Base-by-base conservation (phyloP, 2,797 vertebrate species). In the Sphaeramia orbicularis region DNA sequence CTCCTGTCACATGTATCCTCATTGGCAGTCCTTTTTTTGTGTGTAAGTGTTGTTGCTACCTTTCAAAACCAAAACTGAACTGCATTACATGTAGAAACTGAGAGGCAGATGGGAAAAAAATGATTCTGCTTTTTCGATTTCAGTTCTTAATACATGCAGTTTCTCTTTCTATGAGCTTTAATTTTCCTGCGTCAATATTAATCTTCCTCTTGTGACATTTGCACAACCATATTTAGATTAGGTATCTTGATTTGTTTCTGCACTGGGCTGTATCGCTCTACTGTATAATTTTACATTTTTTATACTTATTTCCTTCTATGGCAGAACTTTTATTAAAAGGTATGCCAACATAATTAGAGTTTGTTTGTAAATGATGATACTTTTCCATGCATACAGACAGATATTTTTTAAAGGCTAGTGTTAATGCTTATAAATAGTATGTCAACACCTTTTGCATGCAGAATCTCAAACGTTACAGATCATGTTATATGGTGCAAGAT, bases 111-210 rank as follows among this genome's bases (percentile, higher is more conserved):
- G 70, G 72, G 69, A 84, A 86, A 80, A 56, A 78, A 74, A 68
- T 78, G 58, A 69, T 14, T 3, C 45, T 71, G 67, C 50, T 53
- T 80, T 78, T 84, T 80, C 71, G 61, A 59, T 82, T 74, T 67
- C 54, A 27, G 24, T 66, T 51, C 56, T 65, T 81, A 36, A 67
- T 50, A 41, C 42, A 30, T 12, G 14, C 38, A 56, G 35, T 54
- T 50, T 56, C 41, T 43, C 24, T 52, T 69, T 62, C 58, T 65
- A 66, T 53, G 49, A 79, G 65, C 43, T 49, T 70, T 81, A 51
- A 83, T 89, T 83, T 81, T 57, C 70, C 60, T 69, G 74, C 57
- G 83, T 79, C 87, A 89, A 82, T 88, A 83, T 86, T 83, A 63
- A 83, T 88, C 70, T 80, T 76, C 78, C 57, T 56, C 74, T 68